Evolutionary conservation across 2,797 vertebrate genomes (phyloP), one percentile per base, ranked within the genome.

Genomic region (Anolis apletophallus): DNA sequence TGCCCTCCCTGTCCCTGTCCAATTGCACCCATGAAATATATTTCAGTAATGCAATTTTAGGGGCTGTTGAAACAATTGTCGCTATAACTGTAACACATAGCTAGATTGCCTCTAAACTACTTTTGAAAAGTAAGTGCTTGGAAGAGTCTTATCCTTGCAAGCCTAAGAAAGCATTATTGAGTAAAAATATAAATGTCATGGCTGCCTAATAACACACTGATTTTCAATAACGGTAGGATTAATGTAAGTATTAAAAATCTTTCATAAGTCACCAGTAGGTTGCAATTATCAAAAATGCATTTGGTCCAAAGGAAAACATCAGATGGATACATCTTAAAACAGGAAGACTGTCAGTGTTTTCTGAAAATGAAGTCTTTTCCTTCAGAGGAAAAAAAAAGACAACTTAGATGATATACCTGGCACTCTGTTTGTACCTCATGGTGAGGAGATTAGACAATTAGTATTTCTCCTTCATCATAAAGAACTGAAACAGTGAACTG

Each of bases 11-110:
- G 96, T 97, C 96, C 94, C 96, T 95, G 93, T 96, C 95, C 97
- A 96, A 97, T 96, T 96, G 96, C 96, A 97, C 97, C 96, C 95
- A 96, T 96, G 96, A 97, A 97, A 97, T 96, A 97, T 96, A 97
- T 97, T 97, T 97, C 97, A 97, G 97, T 96, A 97, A 97, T 95
- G 96, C 96, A 96, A 96, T 96, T 96, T 96, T 93, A 78, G 95
- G 94, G 95, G 95, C 95, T 95, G 96, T 96, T 97, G 95, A 95
- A 96, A 95, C 96, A 95, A 95, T 96, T 95, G 96, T 93, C 0
- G 92, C 94, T 96, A 93, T 96, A 96, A 95, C 95, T 96, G 94
- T 96, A 97, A 97, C 97, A 96, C 95, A 96, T 81, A 95, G 95
- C 94, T 93, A 95, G 95, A 96, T 97, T 96, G 96, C 96, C 96